These are phyloP conservation scores for Passerculus sandwichensis DNA, from an alignment of 2,797 vertebrate species.

Conservation along the genomic window DNA sequence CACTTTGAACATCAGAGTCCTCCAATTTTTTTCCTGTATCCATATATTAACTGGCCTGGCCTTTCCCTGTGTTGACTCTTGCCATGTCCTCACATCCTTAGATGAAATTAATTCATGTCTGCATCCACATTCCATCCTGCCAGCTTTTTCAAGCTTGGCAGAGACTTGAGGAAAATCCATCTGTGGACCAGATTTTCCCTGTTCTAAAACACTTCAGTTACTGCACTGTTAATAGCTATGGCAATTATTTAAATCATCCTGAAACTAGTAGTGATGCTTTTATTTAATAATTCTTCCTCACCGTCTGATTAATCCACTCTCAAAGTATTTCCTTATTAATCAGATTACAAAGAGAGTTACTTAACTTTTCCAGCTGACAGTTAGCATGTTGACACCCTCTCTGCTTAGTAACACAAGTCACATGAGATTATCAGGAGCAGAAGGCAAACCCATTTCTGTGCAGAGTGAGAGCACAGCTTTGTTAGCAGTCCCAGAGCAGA, in stretches of 20 bases:
- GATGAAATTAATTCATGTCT: neutral
- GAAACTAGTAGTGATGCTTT: neutral
- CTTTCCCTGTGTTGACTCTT: neutral
- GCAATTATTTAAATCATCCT: conserved; percentile 16
- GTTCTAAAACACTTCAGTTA: neutral
- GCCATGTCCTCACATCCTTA: neutral
- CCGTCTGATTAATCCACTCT: neutral
- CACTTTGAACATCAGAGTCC: neutral
- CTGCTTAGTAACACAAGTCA: conserved; percentile 51
- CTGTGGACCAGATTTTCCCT: neutral
- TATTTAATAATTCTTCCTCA: neutral
- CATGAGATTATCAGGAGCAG: conserved; percentile 15
- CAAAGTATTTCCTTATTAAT: conserved; percentile 37
- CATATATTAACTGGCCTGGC: neutral
- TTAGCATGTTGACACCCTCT: conserved; percentile 15
- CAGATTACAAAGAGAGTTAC: conserved; percentile 16
- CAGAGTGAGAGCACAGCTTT: conserved; percentile 9
- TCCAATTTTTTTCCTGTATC: neutral
- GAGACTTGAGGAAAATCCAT: neutral
- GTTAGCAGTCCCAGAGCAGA: neutral
- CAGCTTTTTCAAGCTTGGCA: neutral
- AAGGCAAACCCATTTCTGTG: conserved; percentile 16
- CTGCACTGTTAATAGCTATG: neutral
- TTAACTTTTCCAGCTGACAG: conserved; percentile 41
- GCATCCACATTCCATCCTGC: neutral